Evolutionary conservation across 2,888 invertebrate genomes (phyloP), one percentile per base, ranked within the genome.

Genomic region (Ametastegia equiseti): DNA sequence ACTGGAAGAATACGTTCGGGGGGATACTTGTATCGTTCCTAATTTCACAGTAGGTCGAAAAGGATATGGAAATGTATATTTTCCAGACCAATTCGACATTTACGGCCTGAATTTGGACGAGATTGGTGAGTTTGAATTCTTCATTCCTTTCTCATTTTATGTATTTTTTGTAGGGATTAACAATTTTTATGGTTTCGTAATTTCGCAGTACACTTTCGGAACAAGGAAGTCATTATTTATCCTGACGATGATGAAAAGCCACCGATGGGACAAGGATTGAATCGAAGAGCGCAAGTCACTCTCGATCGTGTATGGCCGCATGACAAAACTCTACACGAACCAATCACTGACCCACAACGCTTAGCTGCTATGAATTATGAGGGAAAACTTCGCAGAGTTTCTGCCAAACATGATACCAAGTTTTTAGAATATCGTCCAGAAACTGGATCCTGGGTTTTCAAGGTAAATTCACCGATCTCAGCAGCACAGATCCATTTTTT

Each of bases 391-490:
- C 95, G 98, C 19, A 94, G 95, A 42, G 96, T 97, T 0, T 97
- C 98, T 82, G 95, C 95, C 83, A 97, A 97, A 86, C 96, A 98
- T 91, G 96, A 96, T 83, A 98, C 98, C 0, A 95, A 96, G 80
- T 99, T 99, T 91, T 94, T 98, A 5, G 99, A 99, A 90, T 99
- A 98, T 92, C 94, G 98, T 0, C 97, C 98, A 0, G 97, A 97
- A 90, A 98, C 98, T 1, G 99, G 99, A 33, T 98, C 98, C 80
- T 99, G 99, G 99, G 98, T 98, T 77, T 99, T 99, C 92, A 95
- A 96, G 91, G 97, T 96, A 86, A 88, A 27, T 15, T 19, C 11
- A 23, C 11, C 89, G 85, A 11, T 54, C n/a, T 54, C 23, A n/a
- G n/a, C n/a, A n/a, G n/a, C n/a, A n/a, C n/a, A n/a, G n/a, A n/a